These are phyloP conservation scores for Acanthococcus lagerstroemiae DNA, from an alignment of 2,888 invertebrate species.

Conservation along the genomic window DNA sequence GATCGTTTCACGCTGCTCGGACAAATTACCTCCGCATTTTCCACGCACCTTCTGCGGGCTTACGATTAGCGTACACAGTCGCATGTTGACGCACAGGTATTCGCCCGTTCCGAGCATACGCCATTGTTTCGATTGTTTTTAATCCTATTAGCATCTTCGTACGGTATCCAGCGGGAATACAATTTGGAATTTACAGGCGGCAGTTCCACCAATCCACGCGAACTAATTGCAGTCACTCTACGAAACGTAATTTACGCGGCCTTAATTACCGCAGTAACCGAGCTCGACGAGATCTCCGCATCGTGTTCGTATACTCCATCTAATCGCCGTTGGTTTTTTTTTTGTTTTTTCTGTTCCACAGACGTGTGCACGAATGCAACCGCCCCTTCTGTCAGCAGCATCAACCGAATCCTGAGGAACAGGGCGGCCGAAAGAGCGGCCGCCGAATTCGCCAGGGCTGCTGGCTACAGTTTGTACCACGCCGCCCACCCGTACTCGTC, in stretches of 20 bases:
- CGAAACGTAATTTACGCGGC: neutral
- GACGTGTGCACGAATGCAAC: slow-evolving; percentile 91
- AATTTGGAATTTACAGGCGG: neutral
- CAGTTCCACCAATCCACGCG: neutral
- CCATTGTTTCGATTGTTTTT: neutral
- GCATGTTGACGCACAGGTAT: too few species aligned
- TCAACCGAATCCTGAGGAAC: slow-evolving; percentile 90
- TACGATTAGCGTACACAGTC: too few species aligned
- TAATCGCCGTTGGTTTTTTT: neutral
- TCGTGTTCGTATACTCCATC: neutral
- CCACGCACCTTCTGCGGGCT: too few species aligned
- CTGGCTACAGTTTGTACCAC: slow-evolving; percentile 73
- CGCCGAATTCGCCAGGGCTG: slow-evolving; percentile 86
- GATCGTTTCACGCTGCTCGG: too few species aligned
- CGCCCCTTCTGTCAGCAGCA: slow-evolving; percentile 93
- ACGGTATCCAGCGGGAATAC: too few species aligned
- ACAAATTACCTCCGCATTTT: too few species aligned
- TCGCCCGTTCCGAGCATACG: too few species aligned
- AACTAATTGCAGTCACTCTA: neutral
- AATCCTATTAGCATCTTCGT: too few species aligned
- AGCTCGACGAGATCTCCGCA: too few species aligned
- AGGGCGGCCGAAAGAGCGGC: slow-evolving; percentile 93
- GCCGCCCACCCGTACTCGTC: slow-evolving; percentile 42
- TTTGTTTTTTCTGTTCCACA: slow-evolving; percentile 43
- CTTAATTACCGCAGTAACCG: neutral